Conservation (phyloP, 2,888 invertebrate species). For the Parnassius glacialis region DNA sequence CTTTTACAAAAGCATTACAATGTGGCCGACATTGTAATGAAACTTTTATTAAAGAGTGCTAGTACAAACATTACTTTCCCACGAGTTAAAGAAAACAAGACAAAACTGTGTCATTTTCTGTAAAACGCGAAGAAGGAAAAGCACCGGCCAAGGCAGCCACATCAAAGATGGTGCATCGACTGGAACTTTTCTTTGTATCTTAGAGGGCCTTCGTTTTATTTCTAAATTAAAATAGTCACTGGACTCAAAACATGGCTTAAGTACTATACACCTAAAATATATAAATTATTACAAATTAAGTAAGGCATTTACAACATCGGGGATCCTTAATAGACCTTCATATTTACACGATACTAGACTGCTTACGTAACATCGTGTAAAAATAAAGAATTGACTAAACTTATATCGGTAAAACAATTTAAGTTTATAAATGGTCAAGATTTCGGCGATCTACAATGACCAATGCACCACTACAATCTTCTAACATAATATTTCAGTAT, state of each 20-base stretch:
- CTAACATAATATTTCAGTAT: constrained; percentile 5
- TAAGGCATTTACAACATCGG: constrained; percentile 81
- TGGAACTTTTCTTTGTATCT: constrained; percentile 59
- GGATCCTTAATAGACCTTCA: constrained; percentile 73
- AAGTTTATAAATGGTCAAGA: constrained; percentile 79
- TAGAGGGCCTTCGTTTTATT: constrained; percentile 64
- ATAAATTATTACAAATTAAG: constrained; percentile 82
- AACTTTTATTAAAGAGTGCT: constrained; percentile 67
- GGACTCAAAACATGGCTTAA: constrained; percentile 81
- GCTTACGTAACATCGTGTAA: constrained; percentile 72
- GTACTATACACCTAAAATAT: constrained; percentile 81
- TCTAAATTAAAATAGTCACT: constrained; percentile 80
- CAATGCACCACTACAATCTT: constrained; percentile 56
- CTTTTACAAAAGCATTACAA: constrained; percentile 64
- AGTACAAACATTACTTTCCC: constrained; percentile 52
- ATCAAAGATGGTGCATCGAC: constrained; percentile 48
- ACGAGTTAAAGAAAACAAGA: constrained; percentile 75
- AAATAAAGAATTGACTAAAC: constrained; percentile 77
- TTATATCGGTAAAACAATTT: constrained; percentile 77
- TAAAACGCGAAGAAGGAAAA: constrained; percentile 66
- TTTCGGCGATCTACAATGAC: constrained; percentile 76
- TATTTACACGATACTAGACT: constrained; percentile 74
- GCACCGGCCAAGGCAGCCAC: constrained; percentile 58
- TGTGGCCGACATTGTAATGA: constrained; percentile 41
- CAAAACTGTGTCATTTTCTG: constrained; percentile 62